A percentile compares a stretch with the other conserved stretches of the same genome.
Evolutionary conservation across 2,797 vertebrate species (phyloP).

Genomic region (Myotis daubentonii): DNA sequence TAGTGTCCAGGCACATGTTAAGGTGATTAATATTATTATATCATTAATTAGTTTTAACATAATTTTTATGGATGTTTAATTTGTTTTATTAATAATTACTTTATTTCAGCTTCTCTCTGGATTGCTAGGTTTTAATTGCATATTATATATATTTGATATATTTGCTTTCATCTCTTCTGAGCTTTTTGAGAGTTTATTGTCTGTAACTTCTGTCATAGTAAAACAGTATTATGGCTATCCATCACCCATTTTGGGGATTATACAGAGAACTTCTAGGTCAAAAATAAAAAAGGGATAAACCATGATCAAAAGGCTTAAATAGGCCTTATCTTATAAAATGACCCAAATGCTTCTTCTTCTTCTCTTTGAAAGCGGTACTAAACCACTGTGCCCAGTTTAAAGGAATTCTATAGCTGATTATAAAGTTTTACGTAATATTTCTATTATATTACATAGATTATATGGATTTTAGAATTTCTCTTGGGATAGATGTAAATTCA

Average conservation of each 20-base stretch:
- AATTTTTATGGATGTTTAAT: neutral
- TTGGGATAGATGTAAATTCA: conserved; percentile 42
- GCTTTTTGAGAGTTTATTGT: conserved; percentile 7
- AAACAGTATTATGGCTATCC: neutral
- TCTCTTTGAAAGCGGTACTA: neutral
- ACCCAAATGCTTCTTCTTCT: neutral
- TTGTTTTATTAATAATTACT: conserved; percentile 36
- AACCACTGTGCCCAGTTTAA: neutral
- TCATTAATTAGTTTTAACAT: neutral
- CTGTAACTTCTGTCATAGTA: neutral
- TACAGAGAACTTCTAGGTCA: neutral
- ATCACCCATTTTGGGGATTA: neutral
- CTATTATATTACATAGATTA: neutral
- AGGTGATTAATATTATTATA: conserved; percentile 26
- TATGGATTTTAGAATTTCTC: conserved; percentile 44
- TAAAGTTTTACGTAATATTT: neutral
- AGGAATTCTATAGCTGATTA: neutral
- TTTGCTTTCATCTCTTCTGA: conserved; percentile 18
- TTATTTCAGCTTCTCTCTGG: neutral
- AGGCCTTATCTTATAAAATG: conserved; percentile 17
- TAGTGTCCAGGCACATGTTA: neutral
- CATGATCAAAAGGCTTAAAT: neutral
- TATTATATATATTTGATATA: neutral
- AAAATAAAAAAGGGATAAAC: neutral
- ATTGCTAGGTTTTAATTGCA: neutral